A percentile compares a stretch with the other conserved stretches of the same genome.
Evolutionary conservation across 2,797 vertebrate genomes (phyloP).

Genomic region (Periophthalmus magnuspinnatus): DNA sequence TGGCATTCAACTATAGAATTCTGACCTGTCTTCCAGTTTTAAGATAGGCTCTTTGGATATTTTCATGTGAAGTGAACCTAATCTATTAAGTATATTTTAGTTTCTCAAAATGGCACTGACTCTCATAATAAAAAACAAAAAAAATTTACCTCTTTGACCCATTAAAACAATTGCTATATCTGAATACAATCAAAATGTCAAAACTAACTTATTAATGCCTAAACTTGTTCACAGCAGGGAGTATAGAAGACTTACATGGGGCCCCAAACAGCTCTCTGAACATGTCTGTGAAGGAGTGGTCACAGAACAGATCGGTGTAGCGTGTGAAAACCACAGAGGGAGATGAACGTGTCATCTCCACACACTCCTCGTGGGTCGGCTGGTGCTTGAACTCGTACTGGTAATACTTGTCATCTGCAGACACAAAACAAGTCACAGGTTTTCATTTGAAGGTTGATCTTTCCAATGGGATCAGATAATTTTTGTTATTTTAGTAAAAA

Average conservation of each 20-base stretch:
- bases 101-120: no score
- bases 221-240: not conserved
- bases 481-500: not conserved
- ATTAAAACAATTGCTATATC: not conserved
- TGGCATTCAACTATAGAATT: no score
- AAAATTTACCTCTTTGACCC: not conserved
- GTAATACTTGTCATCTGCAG: constrained; percentile 84
- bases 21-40: no score
- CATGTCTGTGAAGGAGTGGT: constrained; percentile 75
- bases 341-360: constrained; percentile 72
- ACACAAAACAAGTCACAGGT: not conserved
- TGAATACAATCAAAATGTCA: not conserved
- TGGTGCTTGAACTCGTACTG: constrained; percentile 89
- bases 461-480: not conserved
- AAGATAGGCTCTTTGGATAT: no score
- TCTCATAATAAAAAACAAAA: no score
- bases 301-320: constrained; percentile 82
- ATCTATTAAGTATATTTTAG: no score
- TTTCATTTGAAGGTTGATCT: not conserved
- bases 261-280: constrained; percentile 80
- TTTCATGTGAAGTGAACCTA: no score
- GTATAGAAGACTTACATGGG: constrained; percentile 51
- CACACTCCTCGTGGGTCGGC: constrained; percentile 85
- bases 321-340: constrained; percentile 82
- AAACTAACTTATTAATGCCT: not conserved